Evolutionary conservation across 2,888 invertebrate species (phyloP), one percentile per base, ranked within the genome.

Genomic region (Rhodophaea formosa): DNA sequence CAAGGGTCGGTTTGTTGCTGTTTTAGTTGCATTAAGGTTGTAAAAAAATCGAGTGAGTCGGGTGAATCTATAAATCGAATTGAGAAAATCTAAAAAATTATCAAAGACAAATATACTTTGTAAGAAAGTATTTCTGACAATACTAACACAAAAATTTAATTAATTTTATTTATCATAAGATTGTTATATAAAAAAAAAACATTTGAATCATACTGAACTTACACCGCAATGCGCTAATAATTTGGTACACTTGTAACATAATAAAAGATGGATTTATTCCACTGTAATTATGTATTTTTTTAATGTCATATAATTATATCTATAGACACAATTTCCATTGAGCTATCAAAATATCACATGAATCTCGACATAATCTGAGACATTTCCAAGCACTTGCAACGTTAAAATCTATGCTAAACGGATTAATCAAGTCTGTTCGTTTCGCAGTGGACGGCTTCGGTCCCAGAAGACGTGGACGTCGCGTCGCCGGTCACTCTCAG

Each of bases 321-420:
- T n/a, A n/a, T n/a, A n/a, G n/a, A n/a, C n/a, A n/a, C 10, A 39
- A 39, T 39, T n/a, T 39, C 39, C 39, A 1, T 12, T 39, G 1
- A 39, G 39, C n/a, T 10, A 12, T 39, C 39, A 2, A n/a, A 46
- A 46, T 46, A 23, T 8, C 16, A 51, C 17, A 35, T 35, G 35
- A 51, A 51, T 51, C 51, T 23, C 3, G 5, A 5, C 5, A 23
- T 23, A 23, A 23, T 23, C 23, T 51, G 51, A 51, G 39, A 52
- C 54, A 52, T 44, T 53, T 39, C 14, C 16, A 7, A 7, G 14
- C 5, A 42, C 15, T 35, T 15, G 51, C 16, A 39, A 15, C 8
- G 17, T 58, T 49, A 49, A 56, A 70, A 68, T 65, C 69, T 65
- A 69, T 69, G 68, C 69, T 70, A 70, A 69, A 69, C 67, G 67